Percentiles rank a stretch among this genome's conserved stretches.
Conservation (phyloP, 1,140 invertebrate species). For the Carcinoscorpius rotundicauda region DNA sequence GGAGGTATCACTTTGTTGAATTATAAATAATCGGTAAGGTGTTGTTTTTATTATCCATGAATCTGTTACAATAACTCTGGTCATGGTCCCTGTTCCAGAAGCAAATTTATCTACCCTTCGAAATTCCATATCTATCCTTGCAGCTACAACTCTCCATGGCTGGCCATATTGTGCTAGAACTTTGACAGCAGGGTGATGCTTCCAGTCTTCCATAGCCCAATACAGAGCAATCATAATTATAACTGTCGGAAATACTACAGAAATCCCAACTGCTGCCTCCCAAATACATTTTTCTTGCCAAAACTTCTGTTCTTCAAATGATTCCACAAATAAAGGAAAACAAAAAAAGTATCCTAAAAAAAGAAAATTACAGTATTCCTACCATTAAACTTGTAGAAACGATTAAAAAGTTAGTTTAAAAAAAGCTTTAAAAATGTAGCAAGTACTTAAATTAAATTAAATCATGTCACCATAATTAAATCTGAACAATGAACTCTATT, state of each 20-base stretch:
- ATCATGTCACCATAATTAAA: too few species aligned
- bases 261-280: not conserved
- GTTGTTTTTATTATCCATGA: constrained; percentile 80
- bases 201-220: constrained; percentile 56
- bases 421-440: too few species aligned
- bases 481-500: too few species aligned
- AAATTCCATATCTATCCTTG: constrained; percentile 63
- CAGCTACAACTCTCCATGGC: constrained; percentile 51
- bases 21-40: constrained; percentile 56
- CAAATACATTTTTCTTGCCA: not conserved
- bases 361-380: too few species aligned
- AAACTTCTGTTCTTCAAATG: too few species aligned
- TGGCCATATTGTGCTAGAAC: constrained; percentile 49
- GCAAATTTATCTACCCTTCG: constrained; percentile 61
- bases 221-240: constrained; percentile 25
- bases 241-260: constrained; percentile 24
- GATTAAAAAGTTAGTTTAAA: too few species aligned
- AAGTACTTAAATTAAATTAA: too few species aligned
- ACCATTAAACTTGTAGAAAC: too few species aligned
- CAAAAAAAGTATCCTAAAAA: too few species aligned
- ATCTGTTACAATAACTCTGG: constrained; percentile 60
- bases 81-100: constrained; percentile 51
- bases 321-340: too few species aligned
- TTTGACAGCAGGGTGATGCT: constrained; percentile 57
- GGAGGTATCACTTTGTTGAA: constrained; percentile 61